Conservation (phyloP, 1,140 invertebrate species). For the Lethrus apterus region DNA sequence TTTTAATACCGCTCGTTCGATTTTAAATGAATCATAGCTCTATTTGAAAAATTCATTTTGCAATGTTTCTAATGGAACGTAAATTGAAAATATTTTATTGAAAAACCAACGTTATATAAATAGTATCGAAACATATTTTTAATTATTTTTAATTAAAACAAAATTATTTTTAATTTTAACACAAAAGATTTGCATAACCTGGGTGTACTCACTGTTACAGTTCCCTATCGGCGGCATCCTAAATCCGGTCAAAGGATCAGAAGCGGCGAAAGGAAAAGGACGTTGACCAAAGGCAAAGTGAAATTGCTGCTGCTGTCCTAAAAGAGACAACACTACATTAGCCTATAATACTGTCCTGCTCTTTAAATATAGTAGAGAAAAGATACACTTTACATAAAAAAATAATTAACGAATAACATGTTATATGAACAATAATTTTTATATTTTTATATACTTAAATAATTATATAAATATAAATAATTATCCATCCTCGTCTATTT, state of each 20-base stretch:
- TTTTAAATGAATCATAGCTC: too few species aligned
- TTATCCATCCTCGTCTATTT: too few species aligned
- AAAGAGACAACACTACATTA: conserved; percentile 74
- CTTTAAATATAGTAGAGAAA: conserved; percentile 20
- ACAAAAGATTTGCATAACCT: conserved; percentile 4
- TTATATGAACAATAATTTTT: too few species aligned
- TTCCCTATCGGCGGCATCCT: conserved; percentile 78
- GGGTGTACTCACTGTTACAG: conserved; percentile 84
- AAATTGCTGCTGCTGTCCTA: conserved; percentile 88
- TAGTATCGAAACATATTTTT: neutral
- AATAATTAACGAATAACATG: too few species aligned
- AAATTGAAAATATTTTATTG: too few species aligned
- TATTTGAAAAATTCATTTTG: too few species aligned
- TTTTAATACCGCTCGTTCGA: too few species aligned
- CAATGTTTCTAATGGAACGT: too few species aligned
- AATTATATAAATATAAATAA: too few species aligned
- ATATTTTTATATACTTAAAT: too few species aligned
- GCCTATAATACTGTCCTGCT: conserved; percentile 47
- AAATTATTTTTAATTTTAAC: conserved; percentile 12
- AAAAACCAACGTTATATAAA: too few species aligned
- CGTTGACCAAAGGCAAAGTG: conserved; percentile 84
- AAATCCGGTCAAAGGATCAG: conserved; percentile 71
- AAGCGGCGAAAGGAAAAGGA: conserved; percentile 73
- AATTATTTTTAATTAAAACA: neutral
- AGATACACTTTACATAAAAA: too few species aligned